A percentile compares a stretch with the other conserved stretches of the same genome.
Conservation (phyloP, 2,888 invertebrate species). For the Atrina japonica region DNA sequence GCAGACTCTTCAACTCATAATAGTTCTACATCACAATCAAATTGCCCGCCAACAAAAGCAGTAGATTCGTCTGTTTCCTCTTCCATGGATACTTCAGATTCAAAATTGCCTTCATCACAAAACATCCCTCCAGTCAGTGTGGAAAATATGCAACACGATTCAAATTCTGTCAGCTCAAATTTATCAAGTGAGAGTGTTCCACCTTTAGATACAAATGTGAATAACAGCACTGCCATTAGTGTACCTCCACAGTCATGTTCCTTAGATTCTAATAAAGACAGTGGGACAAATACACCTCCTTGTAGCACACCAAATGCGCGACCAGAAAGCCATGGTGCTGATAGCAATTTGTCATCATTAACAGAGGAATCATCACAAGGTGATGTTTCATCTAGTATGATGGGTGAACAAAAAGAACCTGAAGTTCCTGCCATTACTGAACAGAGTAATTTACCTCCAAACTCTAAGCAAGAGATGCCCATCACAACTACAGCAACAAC, state of each 20-base stretch:
- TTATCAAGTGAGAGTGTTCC: constrained; percentile 37
- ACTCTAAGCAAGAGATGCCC: constrained; percentile 39
- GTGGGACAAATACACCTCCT: constrained; percentile 14
- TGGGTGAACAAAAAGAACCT: constrained; percentile 19
- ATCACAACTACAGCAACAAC: constrained; percentile 45
- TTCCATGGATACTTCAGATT: constrained; percentile 22
- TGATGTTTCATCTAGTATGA: background rate
- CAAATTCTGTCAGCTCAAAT: constrained; percentile 45
- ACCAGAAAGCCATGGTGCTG: constrained; percentile 24
- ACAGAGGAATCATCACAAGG: constrained; percentile 28
- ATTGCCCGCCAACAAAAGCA: constrained; percentile 18
- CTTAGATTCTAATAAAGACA: constrained; percentile 23
- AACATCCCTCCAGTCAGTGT: constrained; percentile 35
- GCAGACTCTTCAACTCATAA: constrained; percentile 9
- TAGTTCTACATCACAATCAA: constrained; percentile 26
- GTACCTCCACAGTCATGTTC: constrained; percentile 27
- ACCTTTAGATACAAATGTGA: constrained; percentile 11
- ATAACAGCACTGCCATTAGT: constrained; percentile 12
- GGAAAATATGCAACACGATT: constrained; percentile 46
- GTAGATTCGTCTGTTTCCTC: constrained; percentile 29
- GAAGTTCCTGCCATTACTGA: constrained; percentile 29
- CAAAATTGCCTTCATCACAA: constrained; percentile 41
- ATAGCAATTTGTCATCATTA: constrained; percentile 26
- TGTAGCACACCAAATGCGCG: constrained; percentile 9
- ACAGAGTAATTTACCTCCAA: constrained; percentile 34